Percentiles rank a stretch among this genome's conserved stretches.
These are phyloP conservation scores for Ageneiosus marmoratus DNA, from an alignment of 2,113 vertebrate species.

Conservation along the genomic window DNA sequence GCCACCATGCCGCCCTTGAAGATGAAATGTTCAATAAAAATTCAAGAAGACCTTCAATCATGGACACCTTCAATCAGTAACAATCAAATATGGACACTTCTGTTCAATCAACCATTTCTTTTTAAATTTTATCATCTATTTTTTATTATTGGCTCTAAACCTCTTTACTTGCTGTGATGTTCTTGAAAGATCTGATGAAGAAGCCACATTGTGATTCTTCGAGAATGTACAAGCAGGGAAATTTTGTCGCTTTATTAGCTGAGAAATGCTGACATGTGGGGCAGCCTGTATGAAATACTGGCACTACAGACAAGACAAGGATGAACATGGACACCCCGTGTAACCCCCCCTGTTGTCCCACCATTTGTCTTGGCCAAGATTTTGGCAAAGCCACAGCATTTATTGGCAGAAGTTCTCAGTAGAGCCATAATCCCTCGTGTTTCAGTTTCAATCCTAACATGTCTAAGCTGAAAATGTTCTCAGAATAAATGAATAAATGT, in stretches of 20 bases:
- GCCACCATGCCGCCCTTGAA: too few relatives aligned
- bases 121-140: neutral
- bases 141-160: neutral
- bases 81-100: neutral
- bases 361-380: conserved; percentile 1
- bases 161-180: neutral
- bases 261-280: neutral
- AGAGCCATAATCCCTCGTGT: neutral
- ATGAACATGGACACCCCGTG: neutral
- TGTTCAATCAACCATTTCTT: neutral
- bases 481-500: too few relatives aligned
- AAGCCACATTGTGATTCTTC: neutral
- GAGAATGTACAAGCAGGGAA: neutral
- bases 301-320: neutral
- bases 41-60: neutral
- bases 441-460: neutral
- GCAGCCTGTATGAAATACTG: neutral
- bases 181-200: neutral
- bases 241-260: neutral
- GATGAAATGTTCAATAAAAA: neutral
- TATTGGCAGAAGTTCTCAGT: neutral
- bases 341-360: too few relatives aligned
- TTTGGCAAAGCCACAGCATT: neutral
- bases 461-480: neutral
- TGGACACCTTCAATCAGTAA: neutral